Evolutionary conservation across 2,888 invertebrate species (phyloP).

Genomic region (Tillus elongatus): DNA sequence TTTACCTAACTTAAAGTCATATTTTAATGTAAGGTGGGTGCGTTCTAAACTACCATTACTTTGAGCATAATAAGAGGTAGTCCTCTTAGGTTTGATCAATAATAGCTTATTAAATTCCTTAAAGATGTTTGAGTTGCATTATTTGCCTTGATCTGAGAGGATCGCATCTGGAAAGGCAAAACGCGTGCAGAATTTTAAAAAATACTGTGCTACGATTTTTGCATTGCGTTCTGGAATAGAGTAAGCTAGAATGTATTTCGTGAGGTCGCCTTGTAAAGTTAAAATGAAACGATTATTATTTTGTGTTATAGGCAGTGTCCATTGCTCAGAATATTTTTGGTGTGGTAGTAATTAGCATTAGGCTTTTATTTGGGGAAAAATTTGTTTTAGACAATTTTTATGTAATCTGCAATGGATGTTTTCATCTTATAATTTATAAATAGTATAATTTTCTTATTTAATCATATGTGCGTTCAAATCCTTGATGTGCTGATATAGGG

Average conservation of each 20-base stretch:
- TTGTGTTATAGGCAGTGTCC: slow-evolving; percentile 24
- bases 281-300: slow-evolving; percentile 21
- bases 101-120: slow-evolving; percentile 21
- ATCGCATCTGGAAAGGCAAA: slow-evolving; percentile 27
- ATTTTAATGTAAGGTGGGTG: slow-evolving; percentile 4
- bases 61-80: slow-evolving; percentile 4
- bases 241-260: slow-evolving; percentile 28
- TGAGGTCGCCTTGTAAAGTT: slow-evolving; percentile 28
- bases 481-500: background rate
- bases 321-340: slow-evolving; percentile 21
- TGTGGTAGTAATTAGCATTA: slow-evolving; percentile 28
- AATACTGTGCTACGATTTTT: slow-evolving; percentile 23
- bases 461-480: background rate
- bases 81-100: background rate
- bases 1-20: slow-evolving; percentile 1
- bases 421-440: background rate
- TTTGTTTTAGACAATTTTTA: background rate
- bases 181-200: slow-evolving; percentile 22
- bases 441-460: background rate
- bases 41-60: slow-evolving; percentile 1
- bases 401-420: background rate
- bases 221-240: slow-evolving; percentile 30
- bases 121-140: slow-evolving; percentile 25
- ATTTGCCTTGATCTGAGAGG: slow-evolving; percentile 26
- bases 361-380: slow-evolving; percentile 15